These are phyloP conservation scores for Echinometra lucunter DNA, from an alignment of 53 echinoderm and acorn worm species.

Conservation along the genomic window DNA sequence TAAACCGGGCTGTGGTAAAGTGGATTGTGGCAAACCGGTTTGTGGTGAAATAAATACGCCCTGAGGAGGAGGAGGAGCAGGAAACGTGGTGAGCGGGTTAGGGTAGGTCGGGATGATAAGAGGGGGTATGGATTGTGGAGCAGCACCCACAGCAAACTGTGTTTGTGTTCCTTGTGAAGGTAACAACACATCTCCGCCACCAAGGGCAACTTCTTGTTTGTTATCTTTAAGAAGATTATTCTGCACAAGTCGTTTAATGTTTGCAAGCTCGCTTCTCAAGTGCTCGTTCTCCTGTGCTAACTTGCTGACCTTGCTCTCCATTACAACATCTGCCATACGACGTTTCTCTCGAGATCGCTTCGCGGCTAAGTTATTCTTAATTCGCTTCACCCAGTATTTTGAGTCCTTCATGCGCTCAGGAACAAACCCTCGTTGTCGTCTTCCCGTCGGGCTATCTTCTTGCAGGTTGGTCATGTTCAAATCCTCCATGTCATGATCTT, in stretches of 20 bases:
- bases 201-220: background rate
- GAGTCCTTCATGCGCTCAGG: constrained; percentile 82
- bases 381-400: constrained; percentile 90
- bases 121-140: background rate
- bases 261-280: constrained; percentile 79
- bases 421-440: constrained; percentile 79
- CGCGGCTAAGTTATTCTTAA: constrained; percentile 94
- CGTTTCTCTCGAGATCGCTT: constrained; percentile 93
- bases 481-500: background rate
- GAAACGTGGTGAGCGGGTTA: background rate
- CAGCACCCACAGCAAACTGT: background rate
- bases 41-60: background rate
- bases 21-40: background rate
- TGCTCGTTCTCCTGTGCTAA: constrained; percentile 85
- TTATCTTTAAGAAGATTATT: background rate
- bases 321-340: constrained; percentile 81
- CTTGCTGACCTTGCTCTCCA: constrained; percentile 82
- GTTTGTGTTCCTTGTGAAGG: background rate
- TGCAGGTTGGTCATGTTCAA: background rate
- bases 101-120: constrained; percentile 11
- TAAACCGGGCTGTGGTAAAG: background rate
- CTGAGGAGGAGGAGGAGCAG: background rate
- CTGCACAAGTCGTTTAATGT: constrained; percentile 68
- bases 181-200: background rate
- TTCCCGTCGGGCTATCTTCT: background rate